These are phyloP conservation scores for Crepidodera aurea DNA, from an alignment of 2,888 invertebrate species.

Conservation along the genomic window DNA sequence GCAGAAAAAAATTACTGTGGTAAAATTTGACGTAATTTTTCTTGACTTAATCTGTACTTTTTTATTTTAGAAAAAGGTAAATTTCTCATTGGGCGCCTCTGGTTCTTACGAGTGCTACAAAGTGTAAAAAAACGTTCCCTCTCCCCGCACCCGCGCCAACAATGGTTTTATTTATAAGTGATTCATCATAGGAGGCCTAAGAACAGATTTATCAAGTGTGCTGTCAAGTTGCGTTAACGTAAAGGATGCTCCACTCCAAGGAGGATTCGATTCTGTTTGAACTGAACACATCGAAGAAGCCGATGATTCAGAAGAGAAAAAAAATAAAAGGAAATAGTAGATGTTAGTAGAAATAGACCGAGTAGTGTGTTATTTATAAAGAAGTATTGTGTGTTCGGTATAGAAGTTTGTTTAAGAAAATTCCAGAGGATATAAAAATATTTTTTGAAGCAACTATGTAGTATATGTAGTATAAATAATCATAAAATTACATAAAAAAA, in stretches of 20 bases:
- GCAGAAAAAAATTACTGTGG: too few species aligned
- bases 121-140: not conserved
- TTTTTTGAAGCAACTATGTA: slow-evolving; percentile 4
- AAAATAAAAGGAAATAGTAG: not conserved
- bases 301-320: not conserved
- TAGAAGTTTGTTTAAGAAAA: not conserved
- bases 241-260: slow-evolving; percentile 16
- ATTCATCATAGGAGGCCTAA: slow-evolving; percentile 49
- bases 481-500: too few species aligned
- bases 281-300: not conserved
- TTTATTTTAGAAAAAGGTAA: too few species aligned
- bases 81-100: not conserved
- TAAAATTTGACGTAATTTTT: too few species aligned
- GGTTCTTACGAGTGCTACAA: not conserved
- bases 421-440: not conserved
- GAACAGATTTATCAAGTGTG: slow-evolving; percentile 49
- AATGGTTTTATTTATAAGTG: slow-evolving; percentile 51
- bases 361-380: slow-evolving; percentile 1
- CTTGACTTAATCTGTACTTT: too few species aligned
- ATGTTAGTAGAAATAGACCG: slow-evolving; percentile 1
- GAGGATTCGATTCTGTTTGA: not conserved
- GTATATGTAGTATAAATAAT: too few species aligned
- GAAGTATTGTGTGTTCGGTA: not conserved
- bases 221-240: slow-evolving; percentile 50
- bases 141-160: slow-evolving; percentile 43